These are phyloP conservation scores for Polyergus mexicanus DNA, from an alignment of 1,140 invertebrate genomes.

Conservation along the genomic window DNA sequence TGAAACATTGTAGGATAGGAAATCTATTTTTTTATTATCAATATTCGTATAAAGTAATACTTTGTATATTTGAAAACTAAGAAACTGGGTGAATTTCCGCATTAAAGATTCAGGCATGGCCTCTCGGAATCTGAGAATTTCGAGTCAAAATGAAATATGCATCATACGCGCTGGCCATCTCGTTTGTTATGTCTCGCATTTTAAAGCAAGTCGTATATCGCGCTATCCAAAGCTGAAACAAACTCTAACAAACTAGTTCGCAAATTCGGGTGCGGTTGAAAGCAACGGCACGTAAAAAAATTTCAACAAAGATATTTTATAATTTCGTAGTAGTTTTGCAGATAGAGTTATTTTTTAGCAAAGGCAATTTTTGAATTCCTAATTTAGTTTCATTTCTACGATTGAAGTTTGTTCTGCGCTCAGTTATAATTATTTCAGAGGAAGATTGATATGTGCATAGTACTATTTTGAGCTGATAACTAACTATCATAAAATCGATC, in stretches of 20 bases:
- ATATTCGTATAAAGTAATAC: neutral
- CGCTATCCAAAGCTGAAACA: conserved; percentile 3
- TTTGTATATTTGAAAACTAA: conserved; percentile 8
- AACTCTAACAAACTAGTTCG: conserved; percentile 36
- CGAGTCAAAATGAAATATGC: conserved; percentile 40
- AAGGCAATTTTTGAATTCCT: neutral
- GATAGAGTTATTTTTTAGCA: neutral
- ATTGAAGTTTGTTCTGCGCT: neutral
- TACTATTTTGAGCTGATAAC: neutral
- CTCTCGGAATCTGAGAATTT: conserved; percentile 16
- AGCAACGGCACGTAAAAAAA: neutral
- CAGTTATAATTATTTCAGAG: neutral
- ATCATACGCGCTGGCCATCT: conserved; percentile 34
- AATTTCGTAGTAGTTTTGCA: neutral
- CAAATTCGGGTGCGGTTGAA: neutral
- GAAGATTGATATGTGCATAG: neutral
- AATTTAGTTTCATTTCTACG: neutral
- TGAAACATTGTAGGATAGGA: neutral
- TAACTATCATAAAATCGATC: conserved; percentile 22
- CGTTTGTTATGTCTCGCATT: conserved; percentile 49
- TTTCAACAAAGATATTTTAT: neutral
- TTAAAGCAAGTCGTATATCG: conserved; percentile 44
- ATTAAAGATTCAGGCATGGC: conserved; percentile 16
- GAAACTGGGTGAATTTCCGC: neutral
- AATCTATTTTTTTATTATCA: neutral